Percentiles rank a stretch among this genome's conserved stretches.
phyloP scores from a whole-genome alignment of 2,888 invertebrate species.

The Asteroscopus sphinx region DNA sequence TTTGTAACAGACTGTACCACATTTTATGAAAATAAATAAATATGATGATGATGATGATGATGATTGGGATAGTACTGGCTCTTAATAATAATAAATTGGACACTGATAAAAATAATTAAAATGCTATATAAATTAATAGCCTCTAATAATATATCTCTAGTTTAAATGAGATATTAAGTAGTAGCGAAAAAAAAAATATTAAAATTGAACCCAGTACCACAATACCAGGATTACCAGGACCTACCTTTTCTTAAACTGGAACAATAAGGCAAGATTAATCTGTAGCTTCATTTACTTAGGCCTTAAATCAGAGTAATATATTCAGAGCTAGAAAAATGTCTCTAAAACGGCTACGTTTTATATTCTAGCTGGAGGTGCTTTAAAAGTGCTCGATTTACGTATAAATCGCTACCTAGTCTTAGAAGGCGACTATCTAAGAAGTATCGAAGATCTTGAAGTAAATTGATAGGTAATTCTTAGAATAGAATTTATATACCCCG shows the following conservation, averaged over 20 bases:
- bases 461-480: conserved; percentile 20
- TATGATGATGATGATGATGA: too few species aligned
- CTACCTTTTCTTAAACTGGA: conserved; percentile 23
- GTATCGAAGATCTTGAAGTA: conserved; percentile 21
- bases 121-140: too few species aligned
- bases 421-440: conserved; percentile 25
- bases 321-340: conserved; percentile 55
- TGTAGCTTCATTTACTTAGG: conserved; percentile 47
- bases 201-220: conserved; percentile 3
- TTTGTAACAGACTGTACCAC: too few species aligned
- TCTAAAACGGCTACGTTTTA: conserved; percentile 50
- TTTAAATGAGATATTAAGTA: too few species aligned
- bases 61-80: too few species aligned
- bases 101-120: too few species aligned
- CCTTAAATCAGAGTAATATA: conserved; percentile 49
- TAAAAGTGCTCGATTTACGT: conserved; percentile 46
- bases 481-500: conserved; percentile 7
- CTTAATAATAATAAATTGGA: too few species aligned
- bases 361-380: conserved; percentile 37
- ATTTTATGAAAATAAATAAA: too few species aligned
- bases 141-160: too few species aligned
- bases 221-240: not conserved
- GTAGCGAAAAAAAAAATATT: too few species aligned
- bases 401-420: conserved; percentile 47
- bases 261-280: conserved; percentile 42